Conservation (phyloP, 2,888 invertebrate genomes). For the Cheiracanthium punctorium region DNA sequence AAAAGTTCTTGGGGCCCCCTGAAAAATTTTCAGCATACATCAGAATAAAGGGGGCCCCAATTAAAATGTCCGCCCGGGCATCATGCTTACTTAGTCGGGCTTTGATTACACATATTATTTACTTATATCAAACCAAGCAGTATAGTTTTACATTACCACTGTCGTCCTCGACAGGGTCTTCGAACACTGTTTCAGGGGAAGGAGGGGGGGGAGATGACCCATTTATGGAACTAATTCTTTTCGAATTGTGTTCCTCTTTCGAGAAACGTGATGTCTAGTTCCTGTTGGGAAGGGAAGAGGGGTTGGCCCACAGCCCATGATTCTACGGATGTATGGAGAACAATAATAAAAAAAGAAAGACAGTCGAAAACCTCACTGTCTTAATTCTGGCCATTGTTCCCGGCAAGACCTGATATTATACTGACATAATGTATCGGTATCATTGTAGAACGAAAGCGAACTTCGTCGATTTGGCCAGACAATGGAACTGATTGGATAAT, state of each 20-base stretch:
- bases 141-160: too few species aligned
- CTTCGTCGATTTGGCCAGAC: neutral
- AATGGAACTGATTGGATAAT: conserved; percentile 6
- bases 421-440: neutral
- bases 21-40: too few species aligned
- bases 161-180: neutral
- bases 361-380: neutral
- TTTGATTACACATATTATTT: too few species aligned
- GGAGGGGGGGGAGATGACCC: neutral
- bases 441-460: neutral
- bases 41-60: too few species aligned
- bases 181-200: too few species aligned
- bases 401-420: neutral
- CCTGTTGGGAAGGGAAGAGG: conserved; percentile 14
- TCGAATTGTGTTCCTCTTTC: neutral
- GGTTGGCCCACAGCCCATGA: neutral
- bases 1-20: too few species aligned
- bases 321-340: neutral
- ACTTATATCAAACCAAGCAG: too few species aligned
- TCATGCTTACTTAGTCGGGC: too few species aligned
- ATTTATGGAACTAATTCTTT: neutral
- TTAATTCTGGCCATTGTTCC: neutral
- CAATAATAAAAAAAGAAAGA: neutral
- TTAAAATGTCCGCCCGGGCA: too few species aligned
- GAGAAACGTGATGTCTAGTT: conserved; percentile 43